Base-by-base conservation (phyloP, 2,113 vertebrate species). In the Alaudala cheleensis region DNA sequence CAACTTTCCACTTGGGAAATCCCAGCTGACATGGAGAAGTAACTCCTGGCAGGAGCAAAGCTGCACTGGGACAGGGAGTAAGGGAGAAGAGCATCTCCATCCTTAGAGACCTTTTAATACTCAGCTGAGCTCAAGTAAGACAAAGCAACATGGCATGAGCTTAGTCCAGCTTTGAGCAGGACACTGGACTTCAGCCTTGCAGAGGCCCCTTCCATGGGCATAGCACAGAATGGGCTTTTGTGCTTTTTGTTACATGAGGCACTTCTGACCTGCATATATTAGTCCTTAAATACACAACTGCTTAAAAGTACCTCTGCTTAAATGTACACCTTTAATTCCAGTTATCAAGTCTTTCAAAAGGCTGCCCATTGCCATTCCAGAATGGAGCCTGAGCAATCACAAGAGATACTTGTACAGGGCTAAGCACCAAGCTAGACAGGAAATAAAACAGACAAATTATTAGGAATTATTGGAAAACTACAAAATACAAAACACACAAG, bases 21-120 rank as follows among this genome's bases (percentile, higher is more conserved):
- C 17, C 61, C 57, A 71, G 11, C 0, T 44, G 65, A 70, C 7
- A 28, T 5, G 49, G 69, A 53, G 37, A 51, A 0, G 0, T 4
- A 61, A 15, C 34, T 70, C 45, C 76, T 26, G 40, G 39, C 25
- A 88, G 45, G 24, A 86, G 31, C 0, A 0, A 51, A 70, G 50
- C 45, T 91, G 77, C 31, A 56, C 33, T 50, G 53, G 70, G 57
- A 50, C 71, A 86, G 23, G 50, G 25, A 67, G 49, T 42, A 39
- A 44, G 13, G 40, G 8, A 56, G 40, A 2, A 45, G 51, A 78
- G 20, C 12, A 23, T 4, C 44, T 71, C 65, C 19, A 34, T 20
- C 56, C 85, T 54, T 85, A 57, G 77, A 70, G 47, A 54, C 23
- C 11, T 66, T 44, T 34, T 8, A 51, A 8, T 5, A 29, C 39